Conservation (phyloP, 2,797 vertebrate genomes). For the Gallinago nigripennis region DNA sequence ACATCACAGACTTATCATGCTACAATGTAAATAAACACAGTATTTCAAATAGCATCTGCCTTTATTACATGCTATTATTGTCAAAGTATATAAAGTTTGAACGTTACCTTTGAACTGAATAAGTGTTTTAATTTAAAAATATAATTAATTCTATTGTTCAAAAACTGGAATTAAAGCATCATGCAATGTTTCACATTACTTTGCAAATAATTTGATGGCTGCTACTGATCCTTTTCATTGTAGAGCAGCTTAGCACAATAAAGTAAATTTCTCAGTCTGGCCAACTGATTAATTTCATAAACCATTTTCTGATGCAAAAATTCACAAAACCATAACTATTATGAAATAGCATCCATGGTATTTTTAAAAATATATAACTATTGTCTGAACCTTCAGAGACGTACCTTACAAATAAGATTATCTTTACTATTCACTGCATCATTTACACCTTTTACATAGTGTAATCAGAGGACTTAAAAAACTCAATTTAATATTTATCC, state of each 20-base stretch:
- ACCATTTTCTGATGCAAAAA: constrained; percentile 16
- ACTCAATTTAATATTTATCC: constrained; percentile 39
- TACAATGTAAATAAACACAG: constrained; percentile 21
- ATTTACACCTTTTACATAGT: constrained; percentile 20
- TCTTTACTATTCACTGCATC: not conserved
- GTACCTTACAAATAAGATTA: not conserved
- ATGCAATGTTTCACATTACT: not conserved
- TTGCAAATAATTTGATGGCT: constrained; percentile 5
- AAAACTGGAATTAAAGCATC: constrained; percentile 30
- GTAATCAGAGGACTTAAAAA: constrained; percentile 41
- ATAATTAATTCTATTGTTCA: constrained; percentile 17
- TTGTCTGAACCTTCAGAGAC: not conserved
- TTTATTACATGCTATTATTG: not conserved
- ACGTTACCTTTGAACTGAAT: not conserved
- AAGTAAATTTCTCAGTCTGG: constrained; percentile 14
- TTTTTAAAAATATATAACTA: not conserved
- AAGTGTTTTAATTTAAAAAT: constrained; percentile 14
- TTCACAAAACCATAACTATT: not conserved
- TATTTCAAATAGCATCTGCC: constrained; percentile 41
- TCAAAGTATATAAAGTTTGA: not conserved
- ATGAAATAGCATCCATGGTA: not conserved
- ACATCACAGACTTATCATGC: not conserved
- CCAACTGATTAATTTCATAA: constrained; percentile 5
- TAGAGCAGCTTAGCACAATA: constrained; percentile 4
- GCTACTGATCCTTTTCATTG: not conserved